Evolutionary conservation across 2,888 invertebrate genomes (phyloP).

Genomic region (Pristionchus arcanus): DNA sequence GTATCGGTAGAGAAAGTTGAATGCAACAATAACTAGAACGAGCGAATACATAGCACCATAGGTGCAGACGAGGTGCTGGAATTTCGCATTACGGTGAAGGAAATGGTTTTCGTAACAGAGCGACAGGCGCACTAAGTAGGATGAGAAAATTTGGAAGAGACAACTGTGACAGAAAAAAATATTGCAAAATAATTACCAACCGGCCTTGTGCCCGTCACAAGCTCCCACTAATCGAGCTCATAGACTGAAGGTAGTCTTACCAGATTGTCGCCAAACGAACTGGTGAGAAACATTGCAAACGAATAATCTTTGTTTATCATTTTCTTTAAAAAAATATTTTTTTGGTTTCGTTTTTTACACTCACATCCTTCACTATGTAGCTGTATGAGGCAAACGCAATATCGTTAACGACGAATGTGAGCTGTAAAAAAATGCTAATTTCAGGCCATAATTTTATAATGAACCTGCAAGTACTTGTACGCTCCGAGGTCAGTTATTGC

Average conservation of each 20-base stretch:
- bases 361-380: not conserved
- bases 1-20: conserved; percentile 8
- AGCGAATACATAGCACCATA: not conserved
- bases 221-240: no score
- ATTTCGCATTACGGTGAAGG: no score
- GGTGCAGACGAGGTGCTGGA: not conserved
- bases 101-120: no score
- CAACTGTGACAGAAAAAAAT: no score
- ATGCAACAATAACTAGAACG: not conserved
- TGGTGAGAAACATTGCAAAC: not conserved
- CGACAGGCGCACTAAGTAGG: no score
- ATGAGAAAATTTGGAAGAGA: no score
- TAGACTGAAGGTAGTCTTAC: no score
- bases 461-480: not conserved
- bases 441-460: no score
- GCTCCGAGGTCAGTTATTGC: not conserved
- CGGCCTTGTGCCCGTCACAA: no score
- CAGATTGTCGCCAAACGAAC: not conserved
- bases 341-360: not conserved
- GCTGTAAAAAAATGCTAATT: not conserved
- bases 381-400: not conserved
- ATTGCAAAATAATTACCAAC: no score
- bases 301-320: not conserved
- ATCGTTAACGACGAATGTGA: not conserved
- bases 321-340: not conserved